Evolutionary conservation across 2,797 vertebrate genomes (phyloP).

Genomic region (Brotula barbata): DNA sequence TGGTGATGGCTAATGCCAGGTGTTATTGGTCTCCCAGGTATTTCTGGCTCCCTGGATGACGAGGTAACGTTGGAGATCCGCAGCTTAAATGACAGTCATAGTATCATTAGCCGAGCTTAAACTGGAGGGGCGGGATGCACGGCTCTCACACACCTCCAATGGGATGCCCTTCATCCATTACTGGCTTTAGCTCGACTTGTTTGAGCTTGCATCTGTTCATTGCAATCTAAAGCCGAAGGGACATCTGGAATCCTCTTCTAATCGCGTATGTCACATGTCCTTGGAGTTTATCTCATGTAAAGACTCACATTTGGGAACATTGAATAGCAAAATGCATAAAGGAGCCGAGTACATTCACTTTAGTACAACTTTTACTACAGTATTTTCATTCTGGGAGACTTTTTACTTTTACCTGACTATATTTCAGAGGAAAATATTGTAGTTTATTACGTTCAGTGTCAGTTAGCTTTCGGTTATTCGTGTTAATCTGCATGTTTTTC

Average conservation of each 20-base stretch:
- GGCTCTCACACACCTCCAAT: slow-evolving; percentile 50
- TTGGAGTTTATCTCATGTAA: not conserved
- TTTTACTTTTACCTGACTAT: too few species aligned
- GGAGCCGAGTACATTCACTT: too few species aligned
- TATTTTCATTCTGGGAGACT: too few species aligned
- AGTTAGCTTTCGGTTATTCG: too few species aligned
- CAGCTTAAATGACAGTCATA: slow-evolving; percentile 62
- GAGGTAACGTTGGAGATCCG: slow-evolving; percentile 51
- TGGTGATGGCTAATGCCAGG: slow-evolving; percentile 58
- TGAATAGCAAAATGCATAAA: not conserved
- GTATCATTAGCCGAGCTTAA: slow-evolving; percentile 54
- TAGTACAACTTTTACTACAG: too few species aligned
- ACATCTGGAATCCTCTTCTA: slow-evolving; percentile 13
- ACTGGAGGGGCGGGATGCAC: slow-evolving; percentile 35
- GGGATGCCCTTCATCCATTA: slow-evolving; percentile 40
- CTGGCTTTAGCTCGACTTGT: slow-evolving; percentile 51
- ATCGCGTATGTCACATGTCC: slow-evolving; percentile 1
- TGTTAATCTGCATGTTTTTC: too few species aligned
- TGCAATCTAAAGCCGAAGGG: slow-evolving; percentile 10
- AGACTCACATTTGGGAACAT: slow-evolving; percentile 7
- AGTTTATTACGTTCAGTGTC: too few species aligned
- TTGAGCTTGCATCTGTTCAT: slow-evolving; percentile 50
- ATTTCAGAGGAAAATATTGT: too few species aligned
- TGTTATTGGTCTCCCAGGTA: slow-evolving; percentile 60
- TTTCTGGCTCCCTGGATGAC: slow-evolving; percentile 55